Percentiles rank a stretch among this genome's conserved stretches.
phyloP scores from a whole-genome alignment of 2,888 invertebrate species.

The Ectemnius lituratus region DNA sequence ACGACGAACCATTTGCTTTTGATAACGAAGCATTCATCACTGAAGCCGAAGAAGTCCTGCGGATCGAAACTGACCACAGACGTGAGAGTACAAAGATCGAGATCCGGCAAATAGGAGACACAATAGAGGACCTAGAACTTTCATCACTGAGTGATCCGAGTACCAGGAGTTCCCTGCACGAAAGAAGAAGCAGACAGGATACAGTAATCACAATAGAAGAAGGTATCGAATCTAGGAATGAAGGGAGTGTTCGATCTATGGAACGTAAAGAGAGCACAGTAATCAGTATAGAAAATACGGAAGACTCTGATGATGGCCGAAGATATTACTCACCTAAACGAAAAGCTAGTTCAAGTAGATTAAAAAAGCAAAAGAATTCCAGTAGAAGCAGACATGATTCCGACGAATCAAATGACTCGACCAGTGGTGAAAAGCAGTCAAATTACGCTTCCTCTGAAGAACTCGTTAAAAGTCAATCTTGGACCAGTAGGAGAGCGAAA shows the following conservation, averaged over 20 bases:
- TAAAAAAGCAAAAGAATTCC: neutral
- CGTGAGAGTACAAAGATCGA: conserved; percentile 63
- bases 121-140: neutral
- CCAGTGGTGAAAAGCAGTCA: conserved; percentile 15
- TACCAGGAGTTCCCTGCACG: neutral
- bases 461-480: neutral
- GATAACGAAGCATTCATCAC: conserved; percentile 68
- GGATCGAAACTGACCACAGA: conserved; percentile 67
- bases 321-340: neutral
- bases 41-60: conserved; percentile 67
- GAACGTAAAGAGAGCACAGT: neutral
- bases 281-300: neutral
- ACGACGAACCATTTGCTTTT: conserved; percentile 38
- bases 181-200: neutral
- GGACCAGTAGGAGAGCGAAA: neutral
- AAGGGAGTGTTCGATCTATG: neutral
- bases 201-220: conserved; percentile 13
- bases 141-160: neutral
- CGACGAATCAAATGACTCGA: conserved; percentile 12
- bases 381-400: neutral
- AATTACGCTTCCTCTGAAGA: conserved; percentile 8
- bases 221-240: conserved; percentile 1
- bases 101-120: conserved; percentile 52
- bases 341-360: neutral
- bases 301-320: neutral